These are phyloP conservation scores for Ophiodon elongatus DNA, from an alignment of 2,113 vertebrate genomes.

Conservation along the genomic window DNA sequence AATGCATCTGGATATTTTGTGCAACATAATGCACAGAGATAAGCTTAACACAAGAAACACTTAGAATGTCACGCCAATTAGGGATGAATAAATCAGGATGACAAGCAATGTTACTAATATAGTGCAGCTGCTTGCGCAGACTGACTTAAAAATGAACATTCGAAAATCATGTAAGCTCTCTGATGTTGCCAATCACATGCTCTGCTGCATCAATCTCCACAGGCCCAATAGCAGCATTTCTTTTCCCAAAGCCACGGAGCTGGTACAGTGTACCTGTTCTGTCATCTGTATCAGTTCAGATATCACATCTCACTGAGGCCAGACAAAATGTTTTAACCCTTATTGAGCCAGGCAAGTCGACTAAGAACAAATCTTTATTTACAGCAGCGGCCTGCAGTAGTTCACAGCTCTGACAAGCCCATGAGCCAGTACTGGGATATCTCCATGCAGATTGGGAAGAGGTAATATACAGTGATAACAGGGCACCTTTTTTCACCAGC, in stretches of 20 bases:
- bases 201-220: slow-evolving; percentile 52
- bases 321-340: slow-evolving; percentile 57
- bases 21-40: slow-evolving; percentile 44
- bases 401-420: slow-evolving; percentile 48
- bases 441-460: slow-evolving; percentile 72
- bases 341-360: slow-evolving; percentile 42
- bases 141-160: slow-evolving; percentile 52
- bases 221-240: slow-evolving; percentile 56
- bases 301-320: slow-evolving; percentile 42
- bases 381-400: slow-evolving; percentile 55
- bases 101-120: slow-evolving; percentile 34
- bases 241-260: slow-evolving; percentile 39
- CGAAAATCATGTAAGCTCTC: slow-evolving; percentile 46
- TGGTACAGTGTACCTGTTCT: slow-evolving; percentile 54
- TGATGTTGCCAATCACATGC: slow-evolving; percentile 66
- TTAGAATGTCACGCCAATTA: slow-evolving; percentile 22
- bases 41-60: slow-evolving; percentile 53
- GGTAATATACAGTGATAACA: slow-evolving; percentile 50
- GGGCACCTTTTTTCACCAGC: slow-evolving; percentile 50
- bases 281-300: slow-evolving; percentile 52
- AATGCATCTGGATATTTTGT: slow-evolving; percentile 52
- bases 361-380: slow-evolving; percentile 61
- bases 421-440: slow-evolving; percentile 52
- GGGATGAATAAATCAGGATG: slow-evolving; percentile 43
- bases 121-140: slow-evolving; percentile 43